Conservation (phyloP, 2,888 invertebrate genomes). For the Torymus texanus region DNA sequence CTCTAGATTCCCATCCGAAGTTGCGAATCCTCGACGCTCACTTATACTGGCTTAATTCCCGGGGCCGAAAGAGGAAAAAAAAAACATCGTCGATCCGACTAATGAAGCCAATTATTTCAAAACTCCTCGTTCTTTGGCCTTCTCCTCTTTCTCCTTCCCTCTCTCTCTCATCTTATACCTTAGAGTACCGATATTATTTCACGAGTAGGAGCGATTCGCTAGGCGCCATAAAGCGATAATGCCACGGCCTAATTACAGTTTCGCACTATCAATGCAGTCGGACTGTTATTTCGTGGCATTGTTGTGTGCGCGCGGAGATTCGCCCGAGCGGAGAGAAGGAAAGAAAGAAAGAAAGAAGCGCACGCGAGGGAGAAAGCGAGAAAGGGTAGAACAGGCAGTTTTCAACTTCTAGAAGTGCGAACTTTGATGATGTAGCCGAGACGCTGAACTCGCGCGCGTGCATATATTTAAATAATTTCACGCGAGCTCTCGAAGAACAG, state of each 20-base stretch:
- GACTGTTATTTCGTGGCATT: neutral
- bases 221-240: conserved; percentile 32
- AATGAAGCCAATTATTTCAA: neutral
- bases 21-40: neutral
- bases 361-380: neutral
- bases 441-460: neutral
- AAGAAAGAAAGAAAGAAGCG: conserved; percentile 1
- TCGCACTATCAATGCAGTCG: conserved; percentile 29
- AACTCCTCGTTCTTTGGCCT: neutral
- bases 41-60: no score
- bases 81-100: neutral
- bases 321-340: neutral
- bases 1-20: neutral
- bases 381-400: neutral
- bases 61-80: no score
- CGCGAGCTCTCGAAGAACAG: neutral
- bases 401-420: conserved; percentile 18
- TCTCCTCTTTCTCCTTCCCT: no score
- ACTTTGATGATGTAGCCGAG: conserved; percentile 10
- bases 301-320: conserved; percentile 1
- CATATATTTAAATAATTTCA: conserved; percentile 29
- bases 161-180: no score
- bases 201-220: neutral
- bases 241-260: conserved; percentile 39
- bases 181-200: conserved; percentile 8